A percentile compares a stretch with the other conserved stretches of the same genome.
phyloP scores from a whole-genome alignment of 1,140 invertebrate species.

The Hycleus cichorii region DNA sequence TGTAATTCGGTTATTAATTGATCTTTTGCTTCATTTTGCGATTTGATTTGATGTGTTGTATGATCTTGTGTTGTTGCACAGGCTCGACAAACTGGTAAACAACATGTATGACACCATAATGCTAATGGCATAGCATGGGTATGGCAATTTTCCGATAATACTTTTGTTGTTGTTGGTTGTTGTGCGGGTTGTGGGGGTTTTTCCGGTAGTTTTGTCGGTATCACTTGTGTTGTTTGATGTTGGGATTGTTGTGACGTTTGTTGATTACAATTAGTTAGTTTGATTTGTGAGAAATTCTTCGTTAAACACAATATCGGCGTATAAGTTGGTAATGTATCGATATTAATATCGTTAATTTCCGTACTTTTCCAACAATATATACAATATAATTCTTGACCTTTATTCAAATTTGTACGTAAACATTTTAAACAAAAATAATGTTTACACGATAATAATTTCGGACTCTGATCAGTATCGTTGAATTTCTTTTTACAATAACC shows the following conservation, averaged over 20 bases:
- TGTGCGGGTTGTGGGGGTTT: conserved; percentile 5
- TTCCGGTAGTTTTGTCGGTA: neutral
- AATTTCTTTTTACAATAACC: conserved; percentile 58
- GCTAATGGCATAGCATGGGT: conserved; percentile 64
- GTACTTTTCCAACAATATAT: conserved; percentile 61
- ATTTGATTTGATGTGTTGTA: conserved; percentile 57
- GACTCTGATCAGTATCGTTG: conserved; percentile 59
- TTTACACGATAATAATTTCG: conserved; percentile 66
- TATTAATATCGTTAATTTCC: conserved; percentile 52
- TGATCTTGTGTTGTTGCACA: conserved; percentile 60
- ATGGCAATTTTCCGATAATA: conserved; percentile 55
- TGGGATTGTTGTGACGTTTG: neutral
- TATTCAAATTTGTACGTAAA: conserved; percentile 55
- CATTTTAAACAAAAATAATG: conserved; percentile 71
- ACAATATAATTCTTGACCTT: conserved; percentile 58
- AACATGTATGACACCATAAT: conserved; percentile 65
- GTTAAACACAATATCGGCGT: conserved; percentile 54
- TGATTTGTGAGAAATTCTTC: conserved; percentile 51
- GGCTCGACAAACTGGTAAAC: conserved; percentile 54
- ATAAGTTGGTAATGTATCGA: conserved; percentile 59
- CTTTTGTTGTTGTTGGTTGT: conserved; percentile 18
- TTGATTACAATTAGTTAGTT: conserved; percentile 33
- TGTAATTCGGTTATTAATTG: conserved; percentile 56
- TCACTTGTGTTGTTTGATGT: neutral
- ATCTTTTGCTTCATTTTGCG: conserved; percentile 58